Percentiles rank a stretch among this genome's conserved stretches.
Evolutionary conservation across 2,113 vertebrate species (phyloP).

Genomic region (Poeciliopsis occidentalis): DNA sequence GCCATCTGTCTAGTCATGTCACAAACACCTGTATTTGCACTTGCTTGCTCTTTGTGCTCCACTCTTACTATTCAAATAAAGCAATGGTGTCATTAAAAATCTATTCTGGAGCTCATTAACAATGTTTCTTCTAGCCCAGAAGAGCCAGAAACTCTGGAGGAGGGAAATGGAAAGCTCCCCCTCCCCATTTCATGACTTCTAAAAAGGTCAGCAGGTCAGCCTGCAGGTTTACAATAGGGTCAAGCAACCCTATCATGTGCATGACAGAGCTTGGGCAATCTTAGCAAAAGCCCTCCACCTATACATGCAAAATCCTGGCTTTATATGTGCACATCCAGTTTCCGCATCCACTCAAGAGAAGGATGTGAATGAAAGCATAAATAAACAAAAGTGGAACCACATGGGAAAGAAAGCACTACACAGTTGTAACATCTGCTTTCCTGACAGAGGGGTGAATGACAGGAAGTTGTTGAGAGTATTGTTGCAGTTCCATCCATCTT

Average conservation of each 20-base stretch:
- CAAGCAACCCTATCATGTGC: constrained; percentile 53
- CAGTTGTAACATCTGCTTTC: constrained; percentile 65
- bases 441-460: constrained; percentile 37
- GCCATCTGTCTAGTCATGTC: constrained; percentile 17
- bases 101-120: constrained; percentile 54
- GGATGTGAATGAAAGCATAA: constrained; percentile 49
- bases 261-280: constrained; percentile 60
- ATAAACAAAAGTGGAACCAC: constrained; percentile 73
- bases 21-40: constrained; percentile 53
- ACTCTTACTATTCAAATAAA: constrained; percentile 33
- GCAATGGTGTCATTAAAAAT: constrained; percentile 54
- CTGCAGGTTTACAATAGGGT: constrained; percentile 73
- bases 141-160: constrained; percentile 24
- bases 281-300: constrained; percentile 23
- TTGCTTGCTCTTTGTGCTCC: constrained; percentile 24
- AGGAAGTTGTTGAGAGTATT: constrained; percentile 50
- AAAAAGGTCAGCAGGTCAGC: constrained; percentile 64
- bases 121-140: constrained; percentile 34
- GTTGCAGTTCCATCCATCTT: constrained; percentile 62
- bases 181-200: constrained; percentile 60
- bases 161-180: constrained; percentile 67
- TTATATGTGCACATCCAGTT: constrained; percentile 40
- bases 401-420: constrained; percentile 33
- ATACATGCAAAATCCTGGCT: constrained; percentile 19
- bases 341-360: constrained; percentile 58